A percentile compares a stretch with the other conserved stretches of the same genome.
Conservation (phyloP, 2,113 vertebrate genomes). For the Penelope pileata region DNA sequence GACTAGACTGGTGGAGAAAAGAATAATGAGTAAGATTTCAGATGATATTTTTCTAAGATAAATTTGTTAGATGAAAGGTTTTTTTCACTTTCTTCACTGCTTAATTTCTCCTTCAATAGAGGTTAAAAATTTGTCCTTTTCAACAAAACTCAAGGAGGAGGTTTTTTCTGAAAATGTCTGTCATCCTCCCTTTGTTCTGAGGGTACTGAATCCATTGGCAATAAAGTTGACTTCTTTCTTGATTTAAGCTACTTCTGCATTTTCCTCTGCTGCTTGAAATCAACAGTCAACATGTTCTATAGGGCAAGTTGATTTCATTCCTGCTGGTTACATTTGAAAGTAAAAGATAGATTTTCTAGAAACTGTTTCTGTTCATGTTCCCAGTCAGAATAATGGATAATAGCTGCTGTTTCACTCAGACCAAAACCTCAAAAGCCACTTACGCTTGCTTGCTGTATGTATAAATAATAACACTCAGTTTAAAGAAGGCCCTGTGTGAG, state of each 20-base stretch:
- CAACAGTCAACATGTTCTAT: background rate
- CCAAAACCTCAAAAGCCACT: constrained; percentile 19
- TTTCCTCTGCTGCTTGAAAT: background rate
- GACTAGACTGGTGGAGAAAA: background rate
- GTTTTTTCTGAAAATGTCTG: background rate
- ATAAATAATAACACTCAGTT: constrained; percentile 33
- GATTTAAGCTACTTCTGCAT: background rate
- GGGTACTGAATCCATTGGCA: background rate
- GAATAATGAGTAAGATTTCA: background rate
- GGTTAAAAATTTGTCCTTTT: background rate
- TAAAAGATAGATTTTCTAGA: background rate
- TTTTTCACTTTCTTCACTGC: background rate
- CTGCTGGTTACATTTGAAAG: background rate
- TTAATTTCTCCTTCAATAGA: background rate
- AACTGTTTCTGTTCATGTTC: background rate
- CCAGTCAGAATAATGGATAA: constrained; percentile 8
- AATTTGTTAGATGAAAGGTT: background rate
- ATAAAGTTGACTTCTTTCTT: background rate
- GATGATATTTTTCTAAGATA: background rate
- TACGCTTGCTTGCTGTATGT: constrained; percentile 7
- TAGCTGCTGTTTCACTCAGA: background rate
- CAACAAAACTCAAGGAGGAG: background rate
- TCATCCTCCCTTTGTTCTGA: background rate
- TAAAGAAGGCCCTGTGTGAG: background rate
- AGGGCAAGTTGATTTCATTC: background rate